Conservation (phyloP, 2,113 vertebrate species). For the Lethenteron reissneri region DNA sequence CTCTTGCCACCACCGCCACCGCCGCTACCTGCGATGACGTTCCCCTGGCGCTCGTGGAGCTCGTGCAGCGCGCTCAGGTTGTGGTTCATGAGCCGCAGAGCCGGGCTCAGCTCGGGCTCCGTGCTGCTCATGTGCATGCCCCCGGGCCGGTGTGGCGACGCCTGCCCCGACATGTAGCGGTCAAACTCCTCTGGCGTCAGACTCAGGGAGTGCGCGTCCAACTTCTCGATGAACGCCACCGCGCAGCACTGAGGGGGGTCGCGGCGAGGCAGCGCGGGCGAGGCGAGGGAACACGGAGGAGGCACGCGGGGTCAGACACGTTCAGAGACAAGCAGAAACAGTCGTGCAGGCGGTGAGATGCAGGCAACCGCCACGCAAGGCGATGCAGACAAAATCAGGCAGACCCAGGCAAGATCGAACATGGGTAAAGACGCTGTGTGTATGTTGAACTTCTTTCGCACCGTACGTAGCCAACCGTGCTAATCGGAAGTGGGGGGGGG, state of each 20-base stretch:
- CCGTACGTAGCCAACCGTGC: no score
- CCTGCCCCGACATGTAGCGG: slow-evolving; percentile 75
- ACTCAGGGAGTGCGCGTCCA: slow-evolving; percentile 81
- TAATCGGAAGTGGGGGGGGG: no score
- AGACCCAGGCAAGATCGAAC: neutral
- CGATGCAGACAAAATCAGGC: neutral
- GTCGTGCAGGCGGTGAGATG: no score
- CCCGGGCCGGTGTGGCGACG: slow-evolving; percentile 33
- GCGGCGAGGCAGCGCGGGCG: neutral
- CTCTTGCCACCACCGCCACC: no score
- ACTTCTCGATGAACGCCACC: slow-evolving; percentile 80
- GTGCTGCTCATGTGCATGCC: slow-evolving; percentile 12
- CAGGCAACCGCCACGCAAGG: neutral
- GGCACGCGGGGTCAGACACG: neutral
- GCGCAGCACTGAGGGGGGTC: slow-evolving; percentile 52
- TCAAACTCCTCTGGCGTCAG: slow-evolving; percentile 78
- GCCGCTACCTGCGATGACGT: slow-evolving; percentile 20
- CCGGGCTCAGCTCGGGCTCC: slow-evolving; percentile 31
- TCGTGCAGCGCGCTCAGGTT: slow-evolving; percentile 56
- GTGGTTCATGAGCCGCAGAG: slow-evolving; percentile 46
- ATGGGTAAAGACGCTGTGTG: neutral
- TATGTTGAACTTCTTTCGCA: neutral
- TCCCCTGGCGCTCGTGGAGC: slow-evolving; percentile 47
- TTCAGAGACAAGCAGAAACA: no score
- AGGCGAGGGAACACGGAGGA: neutral